Conservation (phyloP, 2,113 vertebrate species). For the Sciurus niger region DNA sequence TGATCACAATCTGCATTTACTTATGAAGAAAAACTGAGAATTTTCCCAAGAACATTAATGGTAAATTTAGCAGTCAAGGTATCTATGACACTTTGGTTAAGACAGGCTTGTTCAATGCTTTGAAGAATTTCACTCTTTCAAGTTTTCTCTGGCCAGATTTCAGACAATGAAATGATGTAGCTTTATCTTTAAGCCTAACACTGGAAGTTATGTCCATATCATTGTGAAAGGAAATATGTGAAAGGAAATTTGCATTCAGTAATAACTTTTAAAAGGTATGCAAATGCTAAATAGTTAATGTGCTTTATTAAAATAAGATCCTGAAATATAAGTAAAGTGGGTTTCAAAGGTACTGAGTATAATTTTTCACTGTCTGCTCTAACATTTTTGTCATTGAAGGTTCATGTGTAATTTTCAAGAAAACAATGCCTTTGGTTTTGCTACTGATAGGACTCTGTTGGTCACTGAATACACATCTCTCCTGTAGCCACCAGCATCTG, state of each 20-base stretch:
- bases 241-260: conserved; percentile 28
- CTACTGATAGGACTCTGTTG: not conserved
- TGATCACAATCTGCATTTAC: not conserved
- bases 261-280: not conserved
- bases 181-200: not conserved
- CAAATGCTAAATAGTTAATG: not conserved
- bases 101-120: not conserved
- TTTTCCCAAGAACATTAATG: not conserved
- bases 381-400: not conserved
- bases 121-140: not conserved
- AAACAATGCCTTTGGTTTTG: not conserved
- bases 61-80: not conserved
- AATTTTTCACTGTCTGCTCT: not conserved
- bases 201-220: not conserved
- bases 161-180: not conserved
- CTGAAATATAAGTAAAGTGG: not conserved
- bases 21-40: conserved; percentile 24
- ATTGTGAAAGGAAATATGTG: not conserved
- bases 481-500: not conserved
- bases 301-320: not conserved
- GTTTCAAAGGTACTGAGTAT: not conserved
- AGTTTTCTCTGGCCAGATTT: not conserved
- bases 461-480: not conserved
- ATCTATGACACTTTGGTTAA: not conserved
- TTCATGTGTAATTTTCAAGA: not conserved